Conservation (phyloP, 92 coral and sea anemone species). For the Zoanthus gigantus region DNA sequence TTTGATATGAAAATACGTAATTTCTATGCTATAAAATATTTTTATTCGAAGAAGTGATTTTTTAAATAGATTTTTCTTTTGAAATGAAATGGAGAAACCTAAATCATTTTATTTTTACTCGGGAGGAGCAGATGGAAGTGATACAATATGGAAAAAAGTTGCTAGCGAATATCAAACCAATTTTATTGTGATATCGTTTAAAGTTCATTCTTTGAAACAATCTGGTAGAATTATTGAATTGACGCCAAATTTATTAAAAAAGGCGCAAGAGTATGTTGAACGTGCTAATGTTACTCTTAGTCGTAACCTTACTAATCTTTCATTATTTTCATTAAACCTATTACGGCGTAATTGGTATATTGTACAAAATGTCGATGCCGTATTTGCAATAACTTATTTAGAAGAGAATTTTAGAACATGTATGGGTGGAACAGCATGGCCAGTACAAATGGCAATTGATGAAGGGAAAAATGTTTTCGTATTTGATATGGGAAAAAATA, state of each 20-base stretch:
- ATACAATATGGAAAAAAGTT: neutral
- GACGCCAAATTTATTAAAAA: neutral
- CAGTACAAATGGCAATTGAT: neutral
- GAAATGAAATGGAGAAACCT: neutral
- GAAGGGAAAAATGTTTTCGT: neutral
- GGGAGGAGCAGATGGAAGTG: neutral
- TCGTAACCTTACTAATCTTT: neutral
- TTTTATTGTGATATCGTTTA: neutral
- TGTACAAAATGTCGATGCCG: neutral
- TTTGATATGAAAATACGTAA: too few species aligned
- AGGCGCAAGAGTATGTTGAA: neutral
- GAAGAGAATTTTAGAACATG: neutral
- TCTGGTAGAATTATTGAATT: too few species aligned
- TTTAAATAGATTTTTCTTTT: neutral
- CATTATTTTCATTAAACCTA: neutral
- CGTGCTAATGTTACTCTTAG: neutral
- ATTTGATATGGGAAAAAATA: neutral
- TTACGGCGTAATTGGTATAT: neutral
- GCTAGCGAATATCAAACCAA: neutral
- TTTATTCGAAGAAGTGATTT: too few species aligned
- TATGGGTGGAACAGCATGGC: neutral
- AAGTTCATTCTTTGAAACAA: neutral
- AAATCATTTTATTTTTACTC: neutral
- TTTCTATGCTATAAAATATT: too few species aligned
- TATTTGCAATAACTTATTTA: neutral